These are phyloP conservation scores for Agrochola circellaris DNA, from an alignment of 2,888 invertebrate species.

Conservation along the genomic window DNA sequence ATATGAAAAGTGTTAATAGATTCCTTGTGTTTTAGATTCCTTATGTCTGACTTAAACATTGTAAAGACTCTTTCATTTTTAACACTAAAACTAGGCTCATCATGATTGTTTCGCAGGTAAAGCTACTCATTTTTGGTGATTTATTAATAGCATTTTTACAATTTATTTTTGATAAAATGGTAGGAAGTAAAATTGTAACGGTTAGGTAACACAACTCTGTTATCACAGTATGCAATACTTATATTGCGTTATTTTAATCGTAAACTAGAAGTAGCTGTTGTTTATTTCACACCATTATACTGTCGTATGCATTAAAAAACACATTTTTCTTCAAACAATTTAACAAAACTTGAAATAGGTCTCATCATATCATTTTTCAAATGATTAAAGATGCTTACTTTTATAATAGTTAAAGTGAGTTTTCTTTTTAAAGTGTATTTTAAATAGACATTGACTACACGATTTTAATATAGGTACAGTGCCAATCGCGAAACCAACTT, in stretches of 20 bases:
- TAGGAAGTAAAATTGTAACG: neutral
- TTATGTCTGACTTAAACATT: neutral
- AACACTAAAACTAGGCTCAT: neutral
- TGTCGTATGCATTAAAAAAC: no score
- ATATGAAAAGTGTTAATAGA: constrained; percentile 3
- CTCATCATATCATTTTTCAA: neutral
- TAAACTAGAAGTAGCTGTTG: neutral
- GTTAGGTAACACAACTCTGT: neutral
- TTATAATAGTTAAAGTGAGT: no score
- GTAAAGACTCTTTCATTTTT: neutral
- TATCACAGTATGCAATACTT: neutral
- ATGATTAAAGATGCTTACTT: neutral
- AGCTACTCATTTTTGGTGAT: neutral
- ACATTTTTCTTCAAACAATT: no score
- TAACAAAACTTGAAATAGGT: neutral
- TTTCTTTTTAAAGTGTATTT: neutral
- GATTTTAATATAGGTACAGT: neutral
- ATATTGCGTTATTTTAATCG: neutral
- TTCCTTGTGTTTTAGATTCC: no score
- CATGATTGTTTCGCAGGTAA: neutral
- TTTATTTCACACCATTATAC: neutral
- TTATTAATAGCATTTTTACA: no score
- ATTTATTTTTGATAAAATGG: neutral
- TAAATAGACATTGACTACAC: neutral
- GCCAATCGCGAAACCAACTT: neutral